Percentiles rank a stretch among this genome's conserved stretches.
These are phyloP conservation scores for Pristionchus fissidentatus DNA, from an alignment of 2,888 invertebrate species.

Conservation along the genomic window DNA sequence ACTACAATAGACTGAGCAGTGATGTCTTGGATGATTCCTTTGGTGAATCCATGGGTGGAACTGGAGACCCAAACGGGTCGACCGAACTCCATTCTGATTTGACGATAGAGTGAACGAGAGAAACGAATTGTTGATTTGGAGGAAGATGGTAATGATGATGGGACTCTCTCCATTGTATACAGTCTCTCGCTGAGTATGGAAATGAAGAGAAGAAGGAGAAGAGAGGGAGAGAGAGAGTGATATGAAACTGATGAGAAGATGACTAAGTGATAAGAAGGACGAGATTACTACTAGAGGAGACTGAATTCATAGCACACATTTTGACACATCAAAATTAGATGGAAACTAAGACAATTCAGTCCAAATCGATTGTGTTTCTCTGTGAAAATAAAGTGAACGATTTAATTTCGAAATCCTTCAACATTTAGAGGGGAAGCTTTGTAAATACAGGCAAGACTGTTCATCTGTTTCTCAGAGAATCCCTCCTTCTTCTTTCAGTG, in stretches of 20 bases:
- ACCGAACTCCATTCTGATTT: conserved; percentile 41
- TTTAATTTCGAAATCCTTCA: no score
- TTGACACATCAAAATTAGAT: no score
- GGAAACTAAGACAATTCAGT: no score
- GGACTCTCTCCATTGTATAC: not conserved
- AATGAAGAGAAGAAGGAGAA: not conserved
- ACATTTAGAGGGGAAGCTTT: no score
- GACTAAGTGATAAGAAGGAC: not conserved
- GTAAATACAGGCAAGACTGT: no score
- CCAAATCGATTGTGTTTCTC: no score
- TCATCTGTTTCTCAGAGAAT: no score
- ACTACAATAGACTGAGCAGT: not conserved
- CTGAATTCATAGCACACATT: no score
- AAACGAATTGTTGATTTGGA: not conserved
- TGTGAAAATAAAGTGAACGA: no score
- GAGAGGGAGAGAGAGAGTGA: conserved; percentile 9
- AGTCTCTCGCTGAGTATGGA: not conserved
- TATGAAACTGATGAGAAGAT: not conserved
- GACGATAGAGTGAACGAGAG: not conserved
- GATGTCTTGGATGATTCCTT: conserved; percentile 42
- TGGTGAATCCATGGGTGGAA: not conserved
- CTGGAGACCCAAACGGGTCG: conserved; percentile 39
- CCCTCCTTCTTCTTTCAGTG: no score
- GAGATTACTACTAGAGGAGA: no score
- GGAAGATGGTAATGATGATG: not conserved